Base-by-base conservation (phyloP, 1,140 invertebrate species). In the Drosophila sucinea region DNA sequence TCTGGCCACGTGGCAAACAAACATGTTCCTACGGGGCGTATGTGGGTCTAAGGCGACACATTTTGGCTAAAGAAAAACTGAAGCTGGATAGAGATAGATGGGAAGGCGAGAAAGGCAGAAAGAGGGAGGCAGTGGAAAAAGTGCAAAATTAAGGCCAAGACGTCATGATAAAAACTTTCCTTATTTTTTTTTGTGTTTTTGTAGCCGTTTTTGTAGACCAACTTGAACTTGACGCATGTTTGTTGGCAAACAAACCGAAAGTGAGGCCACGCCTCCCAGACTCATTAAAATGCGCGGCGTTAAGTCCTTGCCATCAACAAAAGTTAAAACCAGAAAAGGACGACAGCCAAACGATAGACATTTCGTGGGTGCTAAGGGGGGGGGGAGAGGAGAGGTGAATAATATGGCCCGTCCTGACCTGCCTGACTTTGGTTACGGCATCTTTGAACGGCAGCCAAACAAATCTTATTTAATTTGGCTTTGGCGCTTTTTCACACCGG, bases 381-480 rank as follows among this genome's bases (percentile, higher is more conserved):
- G 66, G 58, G 38, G 27, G 44, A 61, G 57, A 54, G 57, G 64
- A 17, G 25, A 25, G 44, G 23, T 51, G 44, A 51, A 51, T 23
- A 23, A 51, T 51, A 27, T 51, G 44, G 44, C 44, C 44, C 44
- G 25, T 51, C 70, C 82, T 78, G 70, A 87, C 75, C 80, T 81
- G 79, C 75, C 74, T 66, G 75, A 75, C 74, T 57, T 61, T 51
- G 32, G 38, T 64, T 51, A 51, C 57, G 38, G 62, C 67, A 74
- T 79, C 77, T 89, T 66, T 83, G 83, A 89, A 84, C 68, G 77
- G 73, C 77, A 81, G 84, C 84, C 84, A 89, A 89, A 89, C 84
- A 89, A 89, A 89, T 89, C 84, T 89, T 89, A 89, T 89, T 89
- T 89, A 89, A 89, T 89, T 89, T 87, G 83, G 79, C 74, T 87